Conservation (phyloP, 2,888 invertebrate genomes). For the Hypselothyrea guttata region DNA sequence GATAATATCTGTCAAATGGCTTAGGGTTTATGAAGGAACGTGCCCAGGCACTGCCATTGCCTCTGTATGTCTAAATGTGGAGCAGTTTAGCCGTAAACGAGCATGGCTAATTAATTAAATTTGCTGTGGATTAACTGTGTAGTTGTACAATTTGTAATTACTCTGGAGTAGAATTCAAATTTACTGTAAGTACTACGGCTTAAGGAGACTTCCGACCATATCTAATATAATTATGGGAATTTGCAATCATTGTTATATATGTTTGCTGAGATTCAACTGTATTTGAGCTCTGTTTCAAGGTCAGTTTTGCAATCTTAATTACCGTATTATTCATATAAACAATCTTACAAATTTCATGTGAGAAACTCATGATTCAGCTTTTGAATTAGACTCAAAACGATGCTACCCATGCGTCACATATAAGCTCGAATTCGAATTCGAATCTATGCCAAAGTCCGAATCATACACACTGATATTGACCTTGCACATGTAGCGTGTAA, state of each 20-base stretch:
- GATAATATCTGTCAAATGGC: conserved; percentile 52
- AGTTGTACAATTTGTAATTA: neutral
- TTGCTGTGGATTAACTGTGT: conserved; percentile 11
- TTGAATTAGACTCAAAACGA: conserved; percentile 20
- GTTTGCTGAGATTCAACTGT: conserved; percentile 1
- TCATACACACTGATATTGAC: conserved; percentile 52
- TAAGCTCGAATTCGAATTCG: conserved; percentile 3
- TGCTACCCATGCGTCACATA: conserved; percentile 29
- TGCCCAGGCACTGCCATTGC: conserved; percentile 20
- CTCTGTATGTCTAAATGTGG: conserved; percentile 15
- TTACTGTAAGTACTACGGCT: neutral
- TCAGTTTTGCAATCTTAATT: conserved; percentile 30
- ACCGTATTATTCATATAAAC: conserved; percentile 32
- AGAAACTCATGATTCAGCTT: conserved; percentile 34
- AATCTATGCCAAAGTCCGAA: conserved; percentile 11
- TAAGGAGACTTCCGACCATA: too few species aligned
- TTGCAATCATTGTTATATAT: neutral
- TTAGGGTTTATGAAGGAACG: conserved; percentile 40
- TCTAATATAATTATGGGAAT: too few species aligned
- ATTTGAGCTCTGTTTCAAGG: conserved; percentile 15
- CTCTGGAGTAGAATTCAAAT: neutral
- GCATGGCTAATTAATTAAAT: conserved; percentile 41
- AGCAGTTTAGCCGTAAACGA: conserved; percentile 26
- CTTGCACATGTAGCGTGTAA: conserved; percentile 45
- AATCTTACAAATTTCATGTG: conserved; percentile 3